phyloP scores from a whole-genome alignment of 2,888 invertebrate species.

The Cheilosia scutellata region DNA sequence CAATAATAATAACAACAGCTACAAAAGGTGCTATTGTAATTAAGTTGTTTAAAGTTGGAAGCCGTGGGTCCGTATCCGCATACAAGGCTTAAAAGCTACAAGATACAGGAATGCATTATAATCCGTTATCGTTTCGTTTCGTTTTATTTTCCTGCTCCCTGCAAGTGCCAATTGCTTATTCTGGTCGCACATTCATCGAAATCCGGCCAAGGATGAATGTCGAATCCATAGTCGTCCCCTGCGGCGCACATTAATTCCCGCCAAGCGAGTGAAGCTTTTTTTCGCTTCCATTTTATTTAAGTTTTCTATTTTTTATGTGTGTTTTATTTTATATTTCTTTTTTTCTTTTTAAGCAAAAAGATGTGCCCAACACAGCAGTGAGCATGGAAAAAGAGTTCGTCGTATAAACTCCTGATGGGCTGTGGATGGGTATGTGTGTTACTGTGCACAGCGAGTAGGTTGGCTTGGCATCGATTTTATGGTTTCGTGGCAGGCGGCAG shows the following conservation, averaged over 20 bases:
- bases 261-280: constrained; percentile 54
- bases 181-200: constrained; percentile 74
- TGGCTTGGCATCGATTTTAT: constrained; percentile 70
- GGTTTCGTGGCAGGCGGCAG: constrained; percentile 39
- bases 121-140: constrained; percentile 40
- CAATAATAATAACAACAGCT: constrained; percentile 33
- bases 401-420: constrained; percentile 30
- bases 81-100: constrained; percentile 44
- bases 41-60: constrained; percentile 63
- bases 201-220: constrained; percentile 76
- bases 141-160: constrained; percentile 27
- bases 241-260: constrained; percentile 72
- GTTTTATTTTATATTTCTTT: constrained; percentile 15
- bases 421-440: not conserved
- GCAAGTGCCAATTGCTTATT: constrained; percentile 71
- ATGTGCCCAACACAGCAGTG: constrained; percentile 54
- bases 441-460: constrained; percentile 47
- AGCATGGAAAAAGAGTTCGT: constrained; percentile 50
- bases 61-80: constrained; percentile 30
- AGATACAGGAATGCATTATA: constrained; percentile 57
- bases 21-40: constrained; percentile 4
- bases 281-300: constrained; percentile 46
- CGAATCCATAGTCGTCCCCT: constrained; percentile 72
- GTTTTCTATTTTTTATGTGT: constrained; percentile 44
- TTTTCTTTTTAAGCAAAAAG: constrained; percentile 32